These are phyloP conservation scores for Umimayanthus kanabou DNA, from an alignment of 92 coral and sea anemone genomes.

Conservation along the genomic window DNA sequence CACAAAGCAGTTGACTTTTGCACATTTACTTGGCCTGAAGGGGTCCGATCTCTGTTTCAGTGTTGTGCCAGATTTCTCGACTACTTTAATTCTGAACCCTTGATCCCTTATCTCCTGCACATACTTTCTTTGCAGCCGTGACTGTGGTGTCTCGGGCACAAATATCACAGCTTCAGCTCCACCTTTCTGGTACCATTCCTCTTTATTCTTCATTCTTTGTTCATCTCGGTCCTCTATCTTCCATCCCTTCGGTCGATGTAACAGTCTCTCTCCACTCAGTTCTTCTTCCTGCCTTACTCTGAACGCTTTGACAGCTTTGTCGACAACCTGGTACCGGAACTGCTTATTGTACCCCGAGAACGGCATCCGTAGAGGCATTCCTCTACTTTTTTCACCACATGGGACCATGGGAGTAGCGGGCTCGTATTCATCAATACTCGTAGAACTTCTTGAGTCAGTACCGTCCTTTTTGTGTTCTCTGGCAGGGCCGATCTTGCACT, in stretches of 20 bases:
- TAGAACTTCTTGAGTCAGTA: no score
- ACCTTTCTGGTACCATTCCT: slow-evolving; percentile 50
- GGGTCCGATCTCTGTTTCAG: slow-evolving; percentile 43
- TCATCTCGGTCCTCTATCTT: slow-evolving; percentile 31
- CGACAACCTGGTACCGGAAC: no score
- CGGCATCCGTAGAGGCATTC: no score
- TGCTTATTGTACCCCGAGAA: no score
- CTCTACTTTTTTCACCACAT: no score
- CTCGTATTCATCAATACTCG: no score
- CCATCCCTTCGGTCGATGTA: no score
- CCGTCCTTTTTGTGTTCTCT: no score
- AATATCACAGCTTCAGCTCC: slow-evolving; percentile 47
- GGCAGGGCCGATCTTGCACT: slow-evolving; percentile 30
- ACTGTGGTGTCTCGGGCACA: slow-evolving; percentile 54
- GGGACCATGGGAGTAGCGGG: no score
- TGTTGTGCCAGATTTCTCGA: slow-evolving; percentile 37
- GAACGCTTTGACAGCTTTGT: no score
- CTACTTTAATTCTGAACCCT: slow-evolving; percentile 33
- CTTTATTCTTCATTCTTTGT: neutral
- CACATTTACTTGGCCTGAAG: neutral
- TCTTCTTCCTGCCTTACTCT: no score
- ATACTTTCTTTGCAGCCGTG: slow-evolving; percentile 23
- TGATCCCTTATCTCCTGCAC: slow-evolving; percentile 27
- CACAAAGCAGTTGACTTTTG: slow-evolving; percentile 4
- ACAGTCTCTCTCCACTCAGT: no score